Percentiles rank a stretch among this genome's conserved stretches.
Evolutionary conservation across 2,797 vertebrate genomes (phyloP).

Genomic region (Sebastes cheni): DNA sequence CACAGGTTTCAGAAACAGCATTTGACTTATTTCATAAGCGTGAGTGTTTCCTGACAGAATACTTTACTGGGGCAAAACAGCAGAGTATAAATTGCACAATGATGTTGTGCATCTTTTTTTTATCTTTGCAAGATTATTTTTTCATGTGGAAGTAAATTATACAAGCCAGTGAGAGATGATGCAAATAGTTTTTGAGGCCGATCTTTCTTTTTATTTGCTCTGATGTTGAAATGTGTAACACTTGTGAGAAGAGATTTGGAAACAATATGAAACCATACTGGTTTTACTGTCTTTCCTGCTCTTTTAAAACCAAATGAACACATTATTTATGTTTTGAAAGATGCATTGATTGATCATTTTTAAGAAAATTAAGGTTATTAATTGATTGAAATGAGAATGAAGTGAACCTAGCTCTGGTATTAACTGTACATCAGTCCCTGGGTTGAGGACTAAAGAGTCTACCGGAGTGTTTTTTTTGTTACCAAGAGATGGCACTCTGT

Average conservation of each 20-base stretch:
- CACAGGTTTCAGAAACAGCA: background rate
- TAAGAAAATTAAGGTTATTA: background rate
- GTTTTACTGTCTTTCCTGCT: background rate
- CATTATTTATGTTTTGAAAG: background rate
- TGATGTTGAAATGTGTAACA: background rate
- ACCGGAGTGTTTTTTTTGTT: background rate
- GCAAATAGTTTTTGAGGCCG: background rate
- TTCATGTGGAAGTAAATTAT: background rate
- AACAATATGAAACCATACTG: background rate
- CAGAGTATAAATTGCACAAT: background rate
- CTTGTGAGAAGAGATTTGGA: background rate
- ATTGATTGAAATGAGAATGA: background rate
- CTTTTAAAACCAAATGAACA: background rate
- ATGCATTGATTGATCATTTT: background rate
- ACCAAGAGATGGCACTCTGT: constrained; percentile 45
- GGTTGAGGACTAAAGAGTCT: background rate
- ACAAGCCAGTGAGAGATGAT: background rate
- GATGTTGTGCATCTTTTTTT: background rate
- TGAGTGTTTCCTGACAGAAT: background rate
- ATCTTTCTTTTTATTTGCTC: background rate
- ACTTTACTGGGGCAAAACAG: background rate
- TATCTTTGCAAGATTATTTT: background rate
- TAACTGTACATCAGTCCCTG: background rate
- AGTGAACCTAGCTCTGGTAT: background rate
- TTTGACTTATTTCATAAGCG: background rate